Evolutionary conservation across 2,888 invertebrate species (phyloP).

Genomic region (Volucella inanis): DNA sequence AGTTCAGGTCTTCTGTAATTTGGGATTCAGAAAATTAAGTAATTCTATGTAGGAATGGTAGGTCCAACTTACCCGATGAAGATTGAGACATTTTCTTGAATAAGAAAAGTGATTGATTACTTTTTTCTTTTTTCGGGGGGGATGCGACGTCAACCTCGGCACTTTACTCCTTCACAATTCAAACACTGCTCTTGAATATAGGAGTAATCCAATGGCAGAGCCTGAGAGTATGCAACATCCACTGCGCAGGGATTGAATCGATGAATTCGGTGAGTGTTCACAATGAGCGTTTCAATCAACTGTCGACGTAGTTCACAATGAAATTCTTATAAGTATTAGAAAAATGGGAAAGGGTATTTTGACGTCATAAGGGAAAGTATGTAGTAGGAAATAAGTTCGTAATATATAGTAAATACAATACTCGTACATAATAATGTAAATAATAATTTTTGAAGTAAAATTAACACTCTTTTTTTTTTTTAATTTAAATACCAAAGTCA

Average conservation of each 20-base stretch:
- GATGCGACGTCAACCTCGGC: slow-evolving; percentile 32
- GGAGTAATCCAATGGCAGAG: slow-evolving; percentile 12
- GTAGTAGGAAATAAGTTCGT: too few relatives aligned
- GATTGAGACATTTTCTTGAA: slow-evolving; percentile 59
- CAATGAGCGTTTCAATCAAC: slow-evolving; percentile 28
- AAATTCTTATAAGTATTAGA: neutral
- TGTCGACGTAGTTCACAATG: neutral
- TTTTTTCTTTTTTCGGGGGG: neutral
- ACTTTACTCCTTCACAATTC: neutral
- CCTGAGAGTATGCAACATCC: slow-evolving; percentile 64
- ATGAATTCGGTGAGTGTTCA: slow-evolving; percentile 34
- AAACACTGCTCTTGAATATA: slow-evolving; percentile 18
- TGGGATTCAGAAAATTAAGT: neutral
- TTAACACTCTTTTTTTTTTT: too few relatives aligned
- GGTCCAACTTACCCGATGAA: slow-evolving; percentile 51
- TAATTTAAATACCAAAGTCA: too few relatives aligned
- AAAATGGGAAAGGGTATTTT: neutral
- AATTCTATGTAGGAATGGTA: neutral
- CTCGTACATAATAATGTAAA: too few relatives aligned
- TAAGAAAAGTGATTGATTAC: neutral
- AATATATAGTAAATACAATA: too few relatives aligned
- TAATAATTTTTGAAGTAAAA: too few relatives aligned
- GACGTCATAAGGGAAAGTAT: too few relatives aligned
- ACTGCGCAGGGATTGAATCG: slow-evolving; percentile 69
- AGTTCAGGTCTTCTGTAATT: slow-evolving; percentile 80